Base-by-base conservation (phyloP, 53 echinoderm and acorn worm genomes). In the Arbacia lixula region DNA sequence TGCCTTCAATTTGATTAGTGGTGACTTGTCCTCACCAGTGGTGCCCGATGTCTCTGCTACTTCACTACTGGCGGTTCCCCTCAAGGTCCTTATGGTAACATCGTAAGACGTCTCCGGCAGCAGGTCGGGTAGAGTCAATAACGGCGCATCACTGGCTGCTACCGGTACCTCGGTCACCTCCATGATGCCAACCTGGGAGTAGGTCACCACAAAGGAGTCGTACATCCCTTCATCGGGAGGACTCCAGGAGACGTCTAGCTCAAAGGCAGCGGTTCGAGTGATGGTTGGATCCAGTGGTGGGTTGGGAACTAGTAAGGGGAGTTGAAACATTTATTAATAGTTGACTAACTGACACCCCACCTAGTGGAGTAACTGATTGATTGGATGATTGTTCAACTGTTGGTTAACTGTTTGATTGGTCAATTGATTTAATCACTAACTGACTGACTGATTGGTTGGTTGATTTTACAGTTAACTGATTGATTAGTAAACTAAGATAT, bases 181-280 rank as follows among this genome's bases (percentile, higher is more conserved):
- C 27, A 4, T 19, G 14, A 24, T 14, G 11, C 79, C 79, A 29
- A 78, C 40, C 39, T 41, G 60, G 6, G 24, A 10, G 60, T 78
- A 78, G 12, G 36, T 68, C 21, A 84, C 24, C 11, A 24, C 25
- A 10, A 36, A 84, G 16, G 84, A 66, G 55, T 84, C 53, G 25
- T 68, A 68, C 10, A 36, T 34, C 16, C 55, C 84, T 11, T 6
- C 1, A 11, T 32, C 19, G 4, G 68, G 68, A 34, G 39, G 68
- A 33, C 10, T 69, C 84, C 84, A 84, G 36, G 57, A 22, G 1
- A 55, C 25, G 54, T 67, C 68, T 3, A 84, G 71, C 38, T 67
- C 56, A 21, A 84, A 67, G 25, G 84, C 68, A 34, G 52, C 36
- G 2, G 56, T 68, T 32, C 68, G 36, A 8, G 84, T 22, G 19